Evolutionary conservation across 2,888 invertebrate species (phyloP).

Genomic region (Papilio gigon): DNA sequence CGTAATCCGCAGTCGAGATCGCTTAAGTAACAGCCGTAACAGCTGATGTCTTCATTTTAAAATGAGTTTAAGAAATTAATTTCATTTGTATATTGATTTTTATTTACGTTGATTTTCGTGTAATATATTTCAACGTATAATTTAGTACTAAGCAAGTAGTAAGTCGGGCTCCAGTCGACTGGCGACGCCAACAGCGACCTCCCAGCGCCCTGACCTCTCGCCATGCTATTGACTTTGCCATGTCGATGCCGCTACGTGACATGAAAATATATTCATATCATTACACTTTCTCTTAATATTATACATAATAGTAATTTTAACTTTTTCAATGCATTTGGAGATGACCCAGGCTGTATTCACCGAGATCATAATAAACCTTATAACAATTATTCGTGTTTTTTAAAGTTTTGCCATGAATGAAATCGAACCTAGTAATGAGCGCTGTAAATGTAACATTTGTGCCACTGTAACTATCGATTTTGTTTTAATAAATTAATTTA

Average conservation of each 20-base stretch:
- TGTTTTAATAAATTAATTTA: slow-evolving; percentile 23
- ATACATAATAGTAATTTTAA: not conserved
- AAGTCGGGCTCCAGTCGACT: slow-evolving; percentile 58
- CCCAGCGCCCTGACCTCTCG: slow-evolving; percentile 68
- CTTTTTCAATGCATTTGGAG: not conserved
- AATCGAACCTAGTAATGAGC: not conserved
- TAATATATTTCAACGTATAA: not conserved
- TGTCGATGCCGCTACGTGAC: slow-evolving; percentile 37
- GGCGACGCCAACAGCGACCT: slow-evolving; percentile 57
- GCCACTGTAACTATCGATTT: slow-evolving; percentile 5
- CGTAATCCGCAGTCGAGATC: not conserved
- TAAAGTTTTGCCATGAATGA: not conserved
- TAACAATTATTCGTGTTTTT: too few relatives aligned
- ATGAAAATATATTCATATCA: slow-evolving; percentile 29
- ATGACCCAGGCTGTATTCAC: not conserved
- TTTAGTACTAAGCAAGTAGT: slow-evolving; percentile 41
- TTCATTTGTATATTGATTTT: not conserved
- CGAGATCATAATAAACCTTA: not conserved
- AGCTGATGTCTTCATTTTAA: not conserved
- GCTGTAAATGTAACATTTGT: not conserved
- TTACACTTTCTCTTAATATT: slow-evolving; percentile 17
- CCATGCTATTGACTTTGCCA: slow-evolving; percentile 69
- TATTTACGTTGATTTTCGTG: not conserved
- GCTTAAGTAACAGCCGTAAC: not conserved
- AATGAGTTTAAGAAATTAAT: not conserved